Evolutionary conservation across 1,140 invertebrate species (phyloP).

Genomic region (Drosophila chauvacae): DNA sequence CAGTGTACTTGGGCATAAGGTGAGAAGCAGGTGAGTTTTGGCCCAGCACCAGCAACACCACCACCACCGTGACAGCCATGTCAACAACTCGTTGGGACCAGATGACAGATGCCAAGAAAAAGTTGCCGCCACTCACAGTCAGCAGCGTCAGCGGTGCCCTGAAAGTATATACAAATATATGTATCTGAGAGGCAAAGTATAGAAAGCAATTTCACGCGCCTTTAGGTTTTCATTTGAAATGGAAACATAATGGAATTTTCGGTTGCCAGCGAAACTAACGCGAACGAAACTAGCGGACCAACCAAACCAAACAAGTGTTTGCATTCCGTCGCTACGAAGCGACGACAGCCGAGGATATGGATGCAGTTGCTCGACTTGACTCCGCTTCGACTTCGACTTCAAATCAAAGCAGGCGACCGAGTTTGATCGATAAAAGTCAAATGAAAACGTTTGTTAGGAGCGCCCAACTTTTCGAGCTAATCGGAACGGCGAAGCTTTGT

Average conservation of each 20-base stretch:
- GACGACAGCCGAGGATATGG: conserved; percentile 29
- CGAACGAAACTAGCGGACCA: not conserved
- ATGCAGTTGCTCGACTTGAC: conserved; percentile 13
- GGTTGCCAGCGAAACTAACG: conserved; percentile 33
- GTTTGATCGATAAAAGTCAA: conserved; percentile 65
- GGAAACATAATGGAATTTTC: conserved; percentile 57
- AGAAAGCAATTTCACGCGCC: conserved; percentile 64
- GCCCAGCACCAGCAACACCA: conserved; percentile 5
- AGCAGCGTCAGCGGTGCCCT: conserved; percentile 4
- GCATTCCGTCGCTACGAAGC: conserved; percentile 81
- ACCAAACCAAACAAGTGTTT: conserved; percentile 74
- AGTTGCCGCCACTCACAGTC: conserved; percentile 23
- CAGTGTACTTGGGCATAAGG: conserved; percentile 3
- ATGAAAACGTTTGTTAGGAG: conserved; percentile 13
- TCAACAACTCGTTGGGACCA: conserved; percentile 42
- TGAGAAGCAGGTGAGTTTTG: conserved; percentile 18
- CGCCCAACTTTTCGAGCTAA: conserved; percentile 31
- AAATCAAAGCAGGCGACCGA: conserved; percentile 58
- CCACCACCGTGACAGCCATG: conserved; percentile 11
- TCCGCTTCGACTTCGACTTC: conserved; percentile 17
- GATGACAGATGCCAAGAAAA: conserved; percentile 54
- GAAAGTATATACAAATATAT: conserved; percentile 1
- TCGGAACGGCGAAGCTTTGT: conserved; percentile 15
- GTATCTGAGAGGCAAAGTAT: not conserved
- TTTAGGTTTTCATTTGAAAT: conserved; percentile 42